Percentiles rank a stretch among this genome's conserved stretches.
phyloP scores from a whole-genome alignment of 1,140 invertebrate genomes.

The Drosophila ananassae region DNA sequence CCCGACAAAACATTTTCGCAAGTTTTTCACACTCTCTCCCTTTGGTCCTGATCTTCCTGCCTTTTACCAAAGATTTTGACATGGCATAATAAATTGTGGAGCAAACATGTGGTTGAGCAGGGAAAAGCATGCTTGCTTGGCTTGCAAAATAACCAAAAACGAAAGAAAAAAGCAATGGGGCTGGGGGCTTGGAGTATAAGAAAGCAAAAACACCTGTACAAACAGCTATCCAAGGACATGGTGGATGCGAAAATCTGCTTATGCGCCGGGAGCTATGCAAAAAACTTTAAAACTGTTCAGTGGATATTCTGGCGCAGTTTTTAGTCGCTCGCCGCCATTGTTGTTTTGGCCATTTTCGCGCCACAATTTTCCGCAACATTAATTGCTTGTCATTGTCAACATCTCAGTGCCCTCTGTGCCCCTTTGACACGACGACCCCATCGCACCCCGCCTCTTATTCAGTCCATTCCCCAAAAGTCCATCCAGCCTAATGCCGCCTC shows the following conservation, averaged over 20 bases:
- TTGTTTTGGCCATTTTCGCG: constrained; percentile 55
- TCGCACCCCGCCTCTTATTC: not conserved
- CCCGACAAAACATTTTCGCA: constrained; percentile 61
- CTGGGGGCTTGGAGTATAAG: not conserved
- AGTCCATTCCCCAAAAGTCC: not conserved
- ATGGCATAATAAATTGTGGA: constrained; percentile 72
- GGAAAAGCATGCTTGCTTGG: constrained; percentile 9
- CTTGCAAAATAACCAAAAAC: constrained; percentile 23
- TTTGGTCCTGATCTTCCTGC: constrained; percentile 32
- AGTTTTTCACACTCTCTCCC: constrained; percentile 45
- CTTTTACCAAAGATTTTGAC: constrained; percentile 72
- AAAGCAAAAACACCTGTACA: constrained; percentile 61
- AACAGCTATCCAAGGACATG: constrained; percentile 34
- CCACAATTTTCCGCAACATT: constrained; percentile 72
- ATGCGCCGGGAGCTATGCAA: constrained; percentile 48
- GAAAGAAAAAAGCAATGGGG: not conserved
- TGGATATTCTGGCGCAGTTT: constrained; percentile 28
- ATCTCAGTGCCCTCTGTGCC: constrained; percentile 11
- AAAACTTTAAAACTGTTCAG: constrained; percentile 61
- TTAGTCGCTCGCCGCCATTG: constrained; percentile 1
- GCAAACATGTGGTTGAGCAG: constrained; percentile 3
- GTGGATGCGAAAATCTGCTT: constrained; percentile 30
- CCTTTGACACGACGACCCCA: not conserved
- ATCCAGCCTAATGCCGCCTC: constrained; percentile 59
- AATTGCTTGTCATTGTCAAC: constrained; percentile 74